These are phyloP conservation scores for Penelope pileata DNA, from an alignment of 2,113 vertebrate species.

Conservation along the genomic window DNA sequence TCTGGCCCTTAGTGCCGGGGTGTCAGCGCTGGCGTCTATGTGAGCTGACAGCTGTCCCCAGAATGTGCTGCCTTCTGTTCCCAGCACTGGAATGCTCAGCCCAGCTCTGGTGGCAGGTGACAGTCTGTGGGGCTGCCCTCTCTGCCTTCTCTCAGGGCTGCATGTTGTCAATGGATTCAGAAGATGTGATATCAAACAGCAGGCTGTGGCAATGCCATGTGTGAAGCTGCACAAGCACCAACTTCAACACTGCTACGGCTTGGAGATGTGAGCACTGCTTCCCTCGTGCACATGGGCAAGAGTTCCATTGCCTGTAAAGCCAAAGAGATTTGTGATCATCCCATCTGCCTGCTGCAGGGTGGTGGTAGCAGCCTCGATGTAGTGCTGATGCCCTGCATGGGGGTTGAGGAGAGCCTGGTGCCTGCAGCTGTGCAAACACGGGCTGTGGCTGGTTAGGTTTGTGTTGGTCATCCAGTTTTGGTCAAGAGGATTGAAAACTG, in stretches of 20 bases:
- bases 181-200: neutral
- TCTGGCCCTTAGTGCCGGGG: neutral
- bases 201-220: neutral
- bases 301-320: neutral
- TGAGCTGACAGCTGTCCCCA: neutral
- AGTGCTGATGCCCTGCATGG: neutral
- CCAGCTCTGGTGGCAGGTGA: neutral
- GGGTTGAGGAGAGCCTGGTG: neutral
- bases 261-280: neutral
- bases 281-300: neutral
- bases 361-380: neutral
- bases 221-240: neutral
- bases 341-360: neutral
- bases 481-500: neutral
- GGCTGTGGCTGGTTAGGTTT: constrained; percentile 13
- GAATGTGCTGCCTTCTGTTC: neutral
- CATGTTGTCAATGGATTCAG: neutral
- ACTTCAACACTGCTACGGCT: neutral
- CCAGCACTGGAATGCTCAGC: neutral
- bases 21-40: neutral
- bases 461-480: neutral
- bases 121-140: neutral
- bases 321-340: neutral
- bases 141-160: neutral
- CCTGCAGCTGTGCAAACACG: constrained; percentile 48